Evolutionary conservation across 2,888 invertebrate species (phyloP).

Genomic region (Meghimatium bilineatum): DNA sequence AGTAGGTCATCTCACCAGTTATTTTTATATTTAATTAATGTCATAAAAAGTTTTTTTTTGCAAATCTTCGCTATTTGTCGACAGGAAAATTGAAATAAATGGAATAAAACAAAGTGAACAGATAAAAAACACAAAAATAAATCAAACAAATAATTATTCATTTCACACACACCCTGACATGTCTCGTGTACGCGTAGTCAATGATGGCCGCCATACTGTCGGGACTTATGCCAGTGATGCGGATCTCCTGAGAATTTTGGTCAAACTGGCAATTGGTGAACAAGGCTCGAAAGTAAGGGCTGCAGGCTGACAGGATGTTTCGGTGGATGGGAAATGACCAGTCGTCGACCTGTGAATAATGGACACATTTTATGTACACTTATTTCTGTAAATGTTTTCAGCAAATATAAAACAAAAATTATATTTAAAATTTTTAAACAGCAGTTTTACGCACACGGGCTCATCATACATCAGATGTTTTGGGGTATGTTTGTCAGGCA

Average conservation of each 20-base stretch:
- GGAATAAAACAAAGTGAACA: background rate
- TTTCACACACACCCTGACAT: slow-evolving; percentile 81
- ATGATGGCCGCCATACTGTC: slow-evolving; percentile 88
- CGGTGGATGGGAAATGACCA: slow-evolving; percentile 88
- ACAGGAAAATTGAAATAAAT: background rate
- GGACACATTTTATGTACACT: background rate
- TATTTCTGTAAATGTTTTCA: background rate
- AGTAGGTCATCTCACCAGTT: no score
- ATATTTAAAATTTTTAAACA: no score
- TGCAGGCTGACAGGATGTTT: slow-evolving; percentile 83
- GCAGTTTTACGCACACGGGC: no score
- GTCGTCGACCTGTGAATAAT: slow-evolving; percentile 82
- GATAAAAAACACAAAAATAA: background rate
- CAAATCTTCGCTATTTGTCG: no score
- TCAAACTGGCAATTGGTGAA: slow-evolving; percentile 86
- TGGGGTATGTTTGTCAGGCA: no score
- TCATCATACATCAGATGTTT: no score
- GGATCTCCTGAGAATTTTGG: slow-evolving; percentile 66
- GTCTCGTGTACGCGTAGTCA: slow-evolving; percentile 90
- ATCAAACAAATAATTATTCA: background rate
- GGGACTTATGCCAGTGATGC: slow-evolving; percentile 86
- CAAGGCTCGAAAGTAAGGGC: slow-evolving; percentile 91
- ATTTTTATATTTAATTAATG: no score
- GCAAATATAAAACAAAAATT: no score
- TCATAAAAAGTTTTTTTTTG: no score